Evolutionary conservation across 2,888 invertebrate species (phyloP).

Genomic region (Hemicrepidius hirtus): DNA sequence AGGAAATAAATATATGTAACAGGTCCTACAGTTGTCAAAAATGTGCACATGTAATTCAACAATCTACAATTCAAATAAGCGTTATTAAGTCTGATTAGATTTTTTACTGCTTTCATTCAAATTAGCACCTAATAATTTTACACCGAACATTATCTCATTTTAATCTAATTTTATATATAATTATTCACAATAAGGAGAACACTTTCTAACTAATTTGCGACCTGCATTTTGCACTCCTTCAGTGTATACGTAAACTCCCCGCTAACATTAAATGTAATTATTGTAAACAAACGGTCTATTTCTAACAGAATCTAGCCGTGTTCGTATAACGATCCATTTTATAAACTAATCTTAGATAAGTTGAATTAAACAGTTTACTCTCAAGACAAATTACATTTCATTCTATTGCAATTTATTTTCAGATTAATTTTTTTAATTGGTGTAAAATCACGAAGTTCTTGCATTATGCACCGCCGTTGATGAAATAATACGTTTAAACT

Average conservation of each 20-base stretch:
- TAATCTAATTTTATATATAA: conserved; percentile 25
- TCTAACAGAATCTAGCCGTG: not conserved
- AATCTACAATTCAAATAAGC: conserved; percentile 39
- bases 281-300: conserved; percentile 20
- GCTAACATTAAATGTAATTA: conserved; percentile 34
- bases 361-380: not conserved
- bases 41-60: not conserved
- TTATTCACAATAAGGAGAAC: conserved; percentile 44
- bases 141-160: conserved; percentile 17
- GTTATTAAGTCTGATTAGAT: conserved; percentile 16
- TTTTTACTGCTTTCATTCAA: conserved; percentile 33
- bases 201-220: conserved; percentile 45
- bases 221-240: conserved; percentile 23
- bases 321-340: not conserved
- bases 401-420: not conserved
- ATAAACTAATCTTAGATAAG: not conserved
- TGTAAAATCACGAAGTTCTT: no score
- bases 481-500: no score
- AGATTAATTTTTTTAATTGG: no score
- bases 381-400: not conserved
- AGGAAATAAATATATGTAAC: not conserved
- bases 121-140: conserved; percentile 38
- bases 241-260: not conserved
- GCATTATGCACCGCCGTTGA: not conserved
- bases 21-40: not conserved